Evolutionary conservation across 2,797 vertebrate genomes (phyloP), one percentile per base, ranked within the genome.

Genomic region (Enteromius afrohamiltoni): DNA sequence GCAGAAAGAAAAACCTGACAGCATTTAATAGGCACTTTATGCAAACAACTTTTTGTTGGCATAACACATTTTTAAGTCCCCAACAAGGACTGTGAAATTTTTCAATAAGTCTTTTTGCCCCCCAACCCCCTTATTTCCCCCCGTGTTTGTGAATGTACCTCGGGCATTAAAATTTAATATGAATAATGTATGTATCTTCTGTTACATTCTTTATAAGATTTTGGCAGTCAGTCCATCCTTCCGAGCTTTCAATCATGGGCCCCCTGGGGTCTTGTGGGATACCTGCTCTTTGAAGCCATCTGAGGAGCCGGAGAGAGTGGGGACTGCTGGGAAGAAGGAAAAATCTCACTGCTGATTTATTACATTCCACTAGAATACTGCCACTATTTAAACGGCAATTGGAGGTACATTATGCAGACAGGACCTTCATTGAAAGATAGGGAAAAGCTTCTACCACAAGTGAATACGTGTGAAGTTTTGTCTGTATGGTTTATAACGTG

Each of bases 161-260:
- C 82, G 34, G 58, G 88, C 92, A 92, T 92, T 92, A 92, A 89
- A 92, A 92, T 91, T 85, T 88, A 88, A 93, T 93, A 91, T 90
- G 91, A 94, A 94, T 94, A 93, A 94, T 93, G 91, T 91, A 93
- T 93, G 90, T 91, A 90, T 93, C 91, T 89, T 90, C 90, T 93
- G 86, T 90, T 94, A 92, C 90, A 93, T 95, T 94, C 93, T 94
- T 94, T 91, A 93, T 92, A 93, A 92, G 91, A 92, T 87, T 92
- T 91, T 91, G 93, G 91, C 91, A 91, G 92, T 88, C 83, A 74
- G 91, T 91, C 93, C 90, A 91, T 92, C 92, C 91, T 91, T 90
- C 92, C 90, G 90, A 93, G 91, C 92, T 91, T 93, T 94, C 93
- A 94, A 91, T 94, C 92, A 91, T 86, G 34, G 85, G 84, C 88